phyloP scores from a whole-genome alignment of 2,797 vertebrate species.

The Acipenser ruthenus region DNA sequence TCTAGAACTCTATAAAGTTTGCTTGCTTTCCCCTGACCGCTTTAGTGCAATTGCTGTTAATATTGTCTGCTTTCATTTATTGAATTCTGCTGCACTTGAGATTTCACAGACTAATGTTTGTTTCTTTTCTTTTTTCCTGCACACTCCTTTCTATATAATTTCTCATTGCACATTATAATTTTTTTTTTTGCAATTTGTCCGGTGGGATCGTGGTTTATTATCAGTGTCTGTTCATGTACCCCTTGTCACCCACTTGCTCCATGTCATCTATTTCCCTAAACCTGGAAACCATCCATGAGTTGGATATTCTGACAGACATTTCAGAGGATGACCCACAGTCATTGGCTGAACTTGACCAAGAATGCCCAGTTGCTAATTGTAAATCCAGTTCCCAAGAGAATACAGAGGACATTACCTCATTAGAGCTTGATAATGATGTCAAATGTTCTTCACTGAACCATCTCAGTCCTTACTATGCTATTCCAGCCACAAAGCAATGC shows the following conservation, averaged over 20 bases:
- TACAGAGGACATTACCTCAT: conserved; percentile 23
- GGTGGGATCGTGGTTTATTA: conserved; percentile 23
- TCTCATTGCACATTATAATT: conserved; percentile 8
- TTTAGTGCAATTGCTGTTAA: conserved; percentile 30
- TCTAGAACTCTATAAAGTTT: conserved; percentile 16
- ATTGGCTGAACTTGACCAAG: conserved; percentile 39
- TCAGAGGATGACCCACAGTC: conserved; percentile 72
- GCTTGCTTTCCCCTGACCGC: conserved; percentile 34
- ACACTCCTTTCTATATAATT: conserved; percentile 31
- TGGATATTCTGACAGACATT: conserved; percentile 80
- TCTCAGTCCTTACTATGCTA: conserved; percentile 13
- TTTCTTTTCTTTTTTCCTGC: conserved; percentile 35
- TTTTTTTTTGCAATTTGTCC: conserved; percentile 28
- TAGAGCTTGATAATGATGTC: conserved; percentile 1
- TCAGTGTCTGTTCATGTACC: conserved; percentile 60
- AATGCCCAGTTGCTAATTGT: conserved; percentile 31
- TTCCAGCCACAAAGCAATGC: conserved; percentile 20
- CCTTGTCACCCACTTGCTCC: conserved; percentile 61
- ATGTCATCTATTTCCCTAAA: conserved; percentile 58
- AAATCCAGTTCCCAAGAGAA: conserved; percentile 26
- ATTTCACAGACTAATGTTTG: conserved; percentile 47
- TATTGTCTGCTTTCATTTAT: conserved; percentile 32
- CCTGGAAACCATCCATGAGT: conserved; percentile 72
- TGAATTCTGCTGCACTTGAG: conserved; percentile 17
- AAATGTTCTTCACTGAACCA: background rate